Conservation (phyloP, 2,113 vertebrate species). For the Thalassarche chlororhynchos region DNA sequence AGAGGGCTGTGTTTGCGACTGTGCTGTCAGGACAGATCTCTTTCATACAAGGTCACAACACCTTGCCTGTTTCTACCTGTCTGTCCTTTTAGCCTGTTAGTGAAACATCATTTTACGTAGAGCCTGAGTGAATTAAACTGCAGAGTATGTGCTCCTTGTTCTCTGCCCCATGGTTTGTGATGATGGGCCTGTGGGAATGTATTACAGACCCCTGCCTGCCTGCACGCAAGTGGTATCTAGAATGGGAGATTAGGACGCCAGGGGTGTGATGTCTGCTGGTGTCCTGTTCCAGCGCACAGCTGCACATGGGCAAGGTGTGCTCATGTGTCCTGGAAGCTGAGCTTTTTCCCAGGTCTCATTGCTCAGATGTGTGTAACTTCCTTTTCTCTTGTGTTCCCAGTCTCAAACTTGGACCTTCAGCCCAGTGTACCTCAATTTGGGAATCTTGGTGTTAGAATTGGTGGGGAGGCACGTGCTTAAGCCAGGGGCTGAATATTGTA, state of each 20-base stretch:
- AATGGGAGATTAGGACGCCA: neutral
- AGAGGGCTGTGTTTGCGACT: neutral
- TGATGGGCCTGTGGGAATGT: rapidly evolving
- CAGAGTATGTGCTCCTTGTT: neutral
- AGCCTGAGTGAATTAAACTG: neutral
- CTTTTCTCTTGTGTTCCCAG: neutral
- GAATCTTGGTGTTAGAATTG: neutral
- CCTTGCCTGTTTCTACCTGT: neutral
- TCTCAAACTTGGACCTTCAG: neutral
- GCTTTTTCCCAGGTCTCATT: rapidly evolving
- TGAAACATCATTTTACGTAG: neutral
- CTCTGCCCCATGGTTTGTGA: neutral
- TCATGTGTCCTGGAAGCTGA: neutral
- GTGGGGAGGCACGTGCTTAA: neutral
- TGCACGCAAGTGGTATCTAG: neutral
- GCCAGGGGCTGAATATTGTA: neutral
- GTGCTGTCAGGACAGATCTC: neutral
- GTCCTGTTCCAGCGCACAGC: neutral
- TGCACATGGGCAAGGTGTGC: neutral
- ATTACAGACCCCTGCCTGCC: neutral
- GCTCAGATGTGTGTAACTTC: neutral
- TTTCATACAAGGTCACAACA: neutral
- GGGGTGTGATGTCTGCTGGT: neutral
- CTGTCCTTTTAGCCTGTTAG: neutral
- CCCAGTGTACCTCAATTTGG: neutral